Evolutionary conservation across 23 tunicate genomes (phyloP).

Genomic region (Ciona savignyi): DNA sequence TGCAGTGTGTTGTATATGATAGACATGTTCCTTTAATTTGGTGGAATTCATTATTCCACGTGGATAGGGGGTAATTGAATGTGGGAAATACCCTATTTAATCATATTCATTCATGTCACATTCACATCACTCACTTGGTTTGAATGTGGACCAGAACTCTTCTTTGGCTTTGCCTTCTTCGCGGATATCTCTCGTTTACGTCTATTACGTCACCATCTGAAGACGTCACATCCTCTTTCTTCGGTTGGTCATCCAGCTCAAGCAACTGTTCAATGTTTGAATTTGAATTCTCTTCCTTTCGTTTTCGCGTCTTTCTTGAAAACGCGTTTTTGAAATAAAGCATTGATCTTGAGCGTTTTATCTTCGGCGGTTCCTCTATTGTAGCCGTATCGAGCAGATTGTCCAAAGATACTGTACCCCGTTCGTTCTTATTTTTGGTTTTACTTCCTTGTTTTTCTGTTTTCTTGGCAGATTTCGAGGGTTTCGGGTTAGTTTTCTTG

Average conservation of each 20-base stretch:
- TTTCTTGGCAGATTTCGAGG: not conserved
- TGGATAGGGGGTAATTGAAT: not conserved
- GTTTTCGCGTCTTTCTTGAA: slow-evolving; percentile 11
- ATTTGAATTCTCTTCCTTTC: not conserved
- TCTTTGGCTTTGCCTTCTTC: slow-evolving; percentile 35
- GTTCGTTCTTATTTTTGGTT: not conserved
- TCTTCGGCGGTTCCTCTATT: not conserved
- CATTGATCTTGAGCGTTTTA: slow-evolving; percentile 27
- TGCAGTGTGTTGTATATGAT: too few species aligned
- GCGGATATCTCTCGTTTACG: slow-evolving; percentile 58
- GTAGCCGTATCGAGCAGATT: not conserved
- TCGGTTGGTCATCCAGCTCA: not conserved
- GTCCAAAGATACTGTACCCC: not conserved
- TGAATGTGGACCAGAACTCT: slow-evolving; percentile 72
- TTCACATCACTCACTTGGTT: slow-evolving; percentile 29
- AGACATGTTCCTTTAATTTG: too few species aligned
- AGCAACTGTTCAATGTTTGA: not conserved
- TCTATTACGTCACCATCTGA: slow-evolving; percentile 2
- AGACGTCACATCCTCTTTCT: not conserved
- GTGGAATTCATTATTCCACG: too few species aligned
- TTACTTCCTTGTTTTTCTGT: not conserved
- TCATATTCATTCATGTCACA: not conserved
- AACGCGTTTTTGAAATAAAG: slow-evolving; percentile 19
- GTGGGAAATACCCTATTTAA: too few species aligned
- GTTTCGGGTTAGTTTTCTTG: not conserved